Percentiles rank a stretch among this genome's conserved stretches.
Conservation (phyloP, 2,113 vertebrate species). For the Pseudorectes ferrugineus region DNA sequence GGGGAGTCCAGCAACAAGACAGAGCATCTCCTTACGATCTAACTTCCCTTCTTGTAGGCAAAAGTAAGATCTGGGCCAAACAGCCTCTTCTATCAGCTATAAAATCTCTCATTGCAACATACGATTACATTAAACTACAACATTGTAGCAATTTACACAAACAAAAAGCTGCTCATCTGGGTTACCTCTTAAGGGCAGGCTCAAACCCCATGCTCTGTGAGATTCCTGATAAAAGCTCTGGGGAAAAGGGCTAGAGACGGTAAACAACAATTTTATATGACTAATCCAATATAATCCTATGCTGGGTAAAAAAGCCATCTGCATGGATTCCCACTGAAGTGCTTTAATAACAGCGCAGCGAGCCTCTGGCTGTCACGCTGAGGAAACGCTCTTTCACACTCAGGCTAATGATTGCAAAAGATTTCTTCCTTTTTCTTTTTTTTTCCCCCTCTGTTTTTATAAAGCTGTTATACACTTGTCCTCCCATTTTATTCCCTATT, state of each 20-base stretch:
- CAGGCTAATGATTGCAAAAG: neutral
- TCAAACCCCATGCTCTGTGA: neutral
- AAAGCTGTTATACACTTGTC: neutral
- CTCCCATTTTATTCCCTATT: neutral
- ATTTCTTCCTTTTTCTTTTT: neutral
- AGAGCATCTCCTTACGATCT: fast-evolving
- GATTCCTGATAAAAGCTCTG: neutral
- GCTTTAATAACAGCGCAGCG: constrained; percentile 1
- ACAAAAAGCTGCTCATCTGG: neutral
- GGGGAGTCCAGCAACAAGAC: neutral
- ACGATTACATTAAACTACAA: neutral
- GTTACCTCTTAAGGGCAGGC: neutral
- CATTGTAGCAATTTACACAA: neutral
- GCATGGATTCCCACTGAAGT: neutral
- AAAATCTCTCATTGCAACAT: neutral
- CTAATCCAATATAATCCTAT: constrained; percentile 48
- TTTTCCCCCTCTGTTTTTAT: neutral
- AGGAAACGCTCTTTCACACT: neutral
- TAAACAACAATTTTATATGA: constrained; percentile 52
- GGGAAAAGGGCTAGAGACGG: neutral
- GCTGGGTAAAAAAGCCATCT: constrained; percentile 27
- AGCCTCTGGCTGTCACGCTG: neutral
- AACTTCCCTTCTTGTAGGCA: neutral
- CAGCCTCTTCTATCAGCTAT: neutral
- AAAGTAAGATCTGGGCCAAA: neutral